phyloP scores from a whole-genome alignment of 2,113 vertebrate species.

The Rostratula benghalensis region DNA sequence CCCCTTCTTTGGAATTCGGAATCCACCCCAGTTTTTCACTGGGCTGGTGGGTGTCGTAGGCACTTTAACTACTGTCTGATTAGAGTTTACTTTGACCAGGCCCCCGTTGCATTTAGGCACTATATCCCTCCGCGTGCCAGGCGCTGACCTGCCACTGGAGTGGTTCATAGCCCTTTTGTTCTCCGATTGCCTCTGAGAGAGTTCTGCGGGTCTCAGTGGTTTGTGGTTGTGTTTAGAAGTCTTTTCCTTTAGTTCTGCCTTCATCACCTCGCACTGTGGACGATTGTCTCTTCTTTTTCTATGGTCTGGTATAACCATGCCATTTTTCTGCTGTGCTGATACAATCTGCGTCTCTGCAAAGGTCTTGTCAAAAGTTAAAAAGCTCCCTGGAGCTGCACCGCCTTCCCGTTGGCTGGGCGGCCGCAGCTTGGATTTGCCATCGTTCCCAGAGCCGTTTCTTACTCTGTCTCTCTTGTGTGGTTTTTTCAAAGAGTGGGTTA shows the following conservation, averaged over 20 bases:
- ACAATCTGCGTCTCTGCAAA: conserved; percentile 60
- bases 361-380: conserved; percentile 67
- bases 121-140: conserved; percentile 64
- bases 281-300: conserved; percentile 76
- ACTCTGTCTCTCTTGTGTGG: conserved; percentile 62
- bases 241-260: conserved; percentile 76
- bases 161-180: conserved; percentile 62
- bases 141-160: conserved; percentile 61
- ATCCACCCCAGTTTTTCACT: conserved; percentile 92
- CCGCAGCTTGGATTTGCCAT: conserved; percentile 33
- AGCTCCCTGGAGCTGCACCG: neutral
- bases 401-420: conserved; percentile 54
- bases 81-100: conserved; percentile 72
- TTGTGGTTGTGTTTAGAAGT: conserved; percentile 77
- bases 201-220: conserved; percentile 72
- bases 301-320: conserved; percentile 65
- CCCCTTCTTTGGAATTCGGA: conserved; percentile 93
- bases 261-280: conserved; percentile 61
- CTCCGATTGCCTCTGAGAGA: conserved; percentile 73
- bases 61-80: conserved; percentile 74
- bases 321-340: conserved; percentile 74
- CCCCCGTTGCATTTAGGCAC: conserved; percentile 79
- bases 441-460: neutral
- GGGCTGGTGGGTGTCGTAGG: conserved; percentile 78
- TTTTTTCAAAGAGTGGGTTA: conserved; percentile 71